phyloP scores from a whole-genome alignment of 2,888 invertebrate species.

The Lagria hirta region DNA sequence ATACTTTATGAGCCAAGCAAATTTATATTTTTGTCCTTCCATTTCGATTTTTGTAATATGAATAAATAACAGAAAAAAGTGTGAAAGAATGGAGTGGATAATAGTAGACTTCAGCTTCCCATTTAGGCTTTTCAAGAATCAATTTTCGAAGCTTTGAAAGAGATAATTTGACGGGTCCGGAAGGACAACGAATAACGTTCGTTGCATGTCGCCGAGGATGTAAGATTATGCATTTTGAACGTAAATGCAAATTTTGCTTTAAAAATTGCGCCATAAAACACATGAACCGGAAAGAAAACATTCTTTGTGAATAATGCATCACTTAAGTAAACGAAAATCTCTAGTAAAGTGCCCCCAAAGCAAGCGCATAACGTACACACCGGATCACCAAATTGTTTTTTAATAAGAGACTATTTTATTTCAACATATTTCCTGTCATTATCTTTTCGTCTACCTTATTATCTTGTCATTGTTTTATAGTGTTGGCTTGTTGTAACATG shows the following conservation, averaged over 20 bases:
- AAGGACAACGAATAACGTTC: constrained; percentile 13
- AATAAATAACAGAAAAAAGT: too few species aligned
- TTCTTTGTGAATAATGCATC: constrained; percentile 38
- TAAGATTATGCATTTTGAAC: constrained; percentile 31
- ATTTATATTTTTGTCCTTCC: too few species aligned
- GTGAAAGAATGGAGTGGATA: too few species aligned
- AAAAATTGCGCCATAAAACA: constrained; percentile 43
- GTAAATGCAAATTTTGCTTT: constrained; percentile 43
- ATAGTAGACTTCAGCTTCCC: too few species aligned
- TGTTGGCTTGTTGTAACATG: constrained; percentile 21
- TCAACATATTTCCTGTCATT: constrained; percentile 29
- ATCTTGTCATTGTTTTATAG: constrained; percentile 25
- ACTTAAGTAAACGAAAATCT: constrained; percentile 40
- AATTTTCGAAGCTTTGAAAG: too few species aligned
- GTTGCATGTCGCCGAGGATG: constrained; percentile 28
- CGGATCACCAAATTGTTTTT: constrained; percentile 34
- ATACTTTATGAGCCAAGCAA: too few species aligned
- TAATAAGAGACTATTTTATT: constrained; percentile 33
- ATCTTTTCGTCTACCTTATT: constrained; percentile 24
- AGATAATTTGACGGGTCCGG: constrained; percentile 13
- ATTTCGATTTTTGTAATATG: too few species aligned
- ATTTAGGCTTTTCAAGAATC: neutral
- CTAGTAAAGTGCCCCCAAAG: constrained; percentile 35
- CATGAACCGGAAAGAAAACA: constrained; percentile 40
- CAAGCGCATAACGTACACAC: constrained; percentile 29